Evolutionary conservation across 2,113 vertebrate species (phyloP).

Genomic region (Haemorhous mexicanus): DNA sequence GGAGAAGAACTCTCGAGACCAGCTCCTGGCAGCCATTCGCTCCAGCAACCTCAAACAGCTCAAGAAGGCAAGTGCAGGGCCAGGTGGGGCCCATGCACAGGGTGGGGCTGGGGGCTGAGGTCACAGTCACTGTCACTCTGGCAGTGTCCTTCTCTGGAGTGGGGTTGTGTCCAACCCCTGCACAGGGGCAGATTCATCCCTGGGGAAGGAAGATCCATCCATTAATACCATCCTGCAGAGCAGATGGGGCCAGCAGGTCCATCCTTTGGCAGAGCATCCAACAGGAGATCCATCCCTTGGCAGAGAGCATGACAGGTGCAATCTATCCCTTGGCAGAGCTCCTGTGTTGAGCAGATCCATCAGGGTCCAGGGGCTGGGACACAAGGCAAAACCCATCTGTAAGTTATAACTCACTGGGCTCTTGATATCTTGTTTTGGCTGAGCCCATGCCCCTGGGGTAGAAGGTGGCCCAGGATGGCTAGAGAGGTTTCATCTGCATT

Average conservation of each 20-base stretch:
- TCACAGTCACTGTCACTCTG: background rate
- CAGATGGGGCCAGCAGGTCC: background rate
- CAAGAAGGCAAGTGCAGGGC: constrained; percentile 82
- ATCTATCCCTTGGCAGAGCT: background rate
- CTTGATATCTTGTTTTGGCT: rapidly evolving
- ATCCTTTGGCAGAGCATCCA: background rate
- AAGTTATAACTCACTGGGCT: background rate
- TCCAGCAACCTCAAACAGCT: constrained; percentile 86
- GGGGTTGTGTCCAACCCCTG: background rate
- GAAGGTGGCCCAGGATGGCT: background rate
- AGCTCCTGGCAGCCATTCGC: constrained; percentile 92
- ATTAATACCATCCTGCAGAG: background rate
- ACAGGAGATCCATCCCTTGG: background rate
- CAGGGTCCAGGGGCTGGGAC: background rate
- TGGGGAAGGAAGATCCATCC: background rate
- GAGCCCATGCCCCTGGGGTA: background rate
- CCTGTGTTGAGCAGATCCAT: background rate
- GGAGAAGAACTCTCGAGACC: constrained; percentile 91
- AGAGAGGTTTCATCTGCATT: background rate
- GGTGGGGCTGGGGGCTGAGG: background rate
- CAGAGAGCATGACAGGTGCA: background rate
- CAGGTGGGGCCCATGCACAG: rapidly evolving
- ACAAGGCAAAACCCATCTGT: background rate
- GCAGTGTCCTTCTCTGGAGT: background rate
- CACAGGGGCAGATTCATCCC: background rate